These are phyloP conservation scores for Brienomyrus longianalis DNA, from an alignment of 2,113 vertebrate species.

Conservation along the genomic window DNA sequence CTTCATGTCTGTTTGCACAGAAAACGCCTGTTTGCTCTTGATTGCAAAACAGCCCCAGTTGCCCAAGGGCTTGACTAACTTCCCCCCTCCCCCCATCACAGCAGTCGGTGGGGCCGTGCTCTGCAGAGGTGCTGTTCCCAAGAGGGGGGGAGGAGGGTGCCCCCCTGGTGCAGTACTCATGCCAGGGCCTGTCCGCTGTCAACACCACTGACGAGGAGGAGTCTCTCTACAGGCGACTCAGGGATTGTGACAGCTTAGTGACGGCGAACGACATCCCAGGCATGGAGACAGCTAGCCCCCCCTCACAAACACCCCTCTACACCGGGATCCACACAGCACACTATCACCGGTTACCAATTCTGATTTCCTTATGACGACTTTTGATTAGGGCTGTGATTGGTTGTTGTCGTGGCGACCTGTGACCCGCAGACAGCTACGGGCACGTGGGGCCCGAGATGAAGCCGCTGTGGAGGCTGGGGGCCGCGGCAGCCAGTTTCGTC, in stretches of 20 bases:
- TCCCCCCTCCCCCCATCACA: background rate
- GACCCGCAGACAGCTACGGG: slow-evolving; percentile 69
- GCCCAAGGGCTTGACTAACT: too few relatives aligned
- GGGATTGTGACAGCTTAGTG: slow-evolving; percentile 48
- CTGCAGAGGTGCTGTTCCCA: slow-evolving; percentile 73
- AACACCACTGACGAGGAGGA: slow-evolving; percentile 62
- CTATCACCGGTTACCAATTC: background rate
- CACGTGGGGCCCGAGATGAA: slow-evolving; percentile 66
- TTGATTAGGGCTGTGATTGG: background rate
- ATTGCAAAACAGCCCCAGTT: background rate
- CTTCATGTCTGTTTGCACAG: background rate
- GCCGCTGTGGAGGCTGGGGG: slow-evolving; percentile 68
- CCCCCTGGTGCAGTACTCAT: slow-evolving; percentile 64
- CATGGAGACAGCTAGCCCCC: slow-evolving; percentile 36
- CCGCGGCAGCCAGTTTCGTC: slow-evolving; percentile 67
- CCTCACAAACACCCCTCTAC: background rate
- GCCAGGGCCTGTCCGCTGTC: slow-evolving; percentile 56
- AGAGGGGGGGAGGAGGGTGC: slow-evolving; percentile 35
- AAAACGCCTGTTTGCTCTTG: background rate
- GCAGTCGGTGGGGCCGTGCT: slow-evolving; percentile 46
- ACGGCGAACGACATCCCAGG: slow-evolving; percentile 74
- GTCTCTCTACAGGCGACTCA: slow-evolving; percentile 67
- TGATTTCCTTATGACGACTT: background rate
- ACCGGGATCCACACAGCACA: background rate
- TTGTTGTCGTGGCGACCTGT: background rate